Evolutionary conservation across 2,888 invertebrate genomes (phyloP), one percentile per base, ranked within the genome.

Genomic region (Ryuthela nishihirai): DNA sequence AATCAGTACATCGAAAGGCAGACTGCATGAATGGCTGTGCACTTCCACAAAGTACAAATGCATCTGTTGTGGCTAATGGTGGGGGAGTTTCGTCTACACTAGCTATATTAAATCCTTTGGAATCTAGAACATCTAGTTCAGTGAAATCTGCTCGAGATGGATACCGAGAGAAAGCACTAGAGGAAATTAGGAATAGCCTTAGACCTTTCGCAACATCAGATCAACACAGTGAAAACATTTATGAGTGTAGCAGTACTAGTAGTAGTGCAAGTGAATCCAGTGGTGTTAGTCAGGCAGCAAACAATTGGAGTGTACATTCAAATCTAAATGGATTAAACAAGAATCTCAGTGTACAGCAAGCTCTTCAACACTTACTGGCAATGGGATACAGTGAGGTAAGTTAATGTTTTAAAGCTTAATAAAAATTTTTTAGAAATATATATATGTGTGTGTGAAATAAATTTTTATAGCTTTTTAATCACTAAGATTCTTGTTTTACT

Each of bases 161-260:
- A 78, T 88, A 88, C 77, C 85, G 85, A 77, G 86, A 87, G 77
- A 87, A 88, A 79, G 88, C 88, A 73, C 82, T 89, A 76, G 87
- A 86, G 77, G 85, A 88, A 77, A 89, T 88, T 72, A 82, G 88
- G 69, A 87, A 87, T 75, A 87, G 88, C 60, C 76, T 88, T 69
- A 79, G 85, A 70, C 88, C 88, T 48, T 88, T 87, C 74, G 87
- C 87, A 49, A 86, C 87, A 71, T 54, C 46, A 21, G 53, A 65
- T 54, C 42, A 56, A n/a, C 24, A 62, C 36, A 39, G 50, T 10
- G 53, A 58, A 36, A 48, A 42, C 20, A 61, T 61, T 23, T 60
- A 59, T 55, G 55, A 60, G 32, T 55, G 55, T 38, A 64, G 64
- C 18, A 62, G 62, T 44, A 62, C 62, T 2, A 62, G 59, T 38